Base-by-base conservation (phyloP, 2,797 vertebrate species). In the Muraenolepis orangiensis region DNA sequence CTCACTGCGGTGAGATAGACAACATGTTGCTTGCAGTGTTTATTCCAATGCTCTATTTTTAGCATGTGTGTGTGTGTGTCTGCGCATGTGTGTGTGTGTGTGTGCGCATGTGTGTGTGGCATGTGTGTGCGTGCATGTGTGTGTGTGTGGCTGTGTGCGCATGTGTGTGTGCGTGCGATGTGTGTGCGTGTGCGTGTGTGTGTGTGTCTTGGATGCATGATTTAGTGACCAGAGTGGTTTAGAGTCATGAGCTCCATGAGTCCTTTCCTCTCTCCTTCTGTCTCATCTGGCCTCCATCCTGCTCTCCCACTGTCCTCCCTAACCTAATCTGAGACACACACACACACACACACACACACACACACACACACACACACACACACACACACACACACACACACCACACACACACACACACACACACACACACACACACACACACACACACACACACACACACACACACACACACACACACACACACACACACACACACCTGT, bases 271-370 rank as follows among this genome's bases (percentile, higher is more conserved):
- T 51, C 18, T 34, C 46, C 46, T 51, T 18, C 46, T 20, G 32
- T 51, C 46, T 51, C 46, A n/a, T n/a, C n/a, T n/a, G n/a, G 46
- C 46, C 16, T 51, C 14, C 46, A 51, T 51, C 46, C 46, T 5
- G 18, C 16, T 51, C 46, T 20, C 1, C 18, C 4, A 16, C 18
- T 51, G 16, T 51, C 16, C 46, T 7, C 32, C 81, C 72, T 77
- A 82, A 77, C 80, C 66, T 81, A 72, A 85, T 87, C 46, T 20
- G 20, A 20, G 46, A 18, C 18, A 20, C 46, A 18, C 32, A 34
- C 32, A 34, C n/a, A n/a, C n/a, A n/a, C n/a, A 8, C 86, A 84
- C 84, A 89, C 85, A 75, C 86, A 38, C 79, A n/a, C 36, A 5
- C 23, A 71, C 87, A 81, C 70, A 72, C 78, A 84, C 74, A 70